Percentiles rank a stretch among this genome's conserved stretches.
Evolutionary conservation across 2,113 vertebrate species (phyloP).

Genomic region (Pelodiscus sinensis): DNA sequence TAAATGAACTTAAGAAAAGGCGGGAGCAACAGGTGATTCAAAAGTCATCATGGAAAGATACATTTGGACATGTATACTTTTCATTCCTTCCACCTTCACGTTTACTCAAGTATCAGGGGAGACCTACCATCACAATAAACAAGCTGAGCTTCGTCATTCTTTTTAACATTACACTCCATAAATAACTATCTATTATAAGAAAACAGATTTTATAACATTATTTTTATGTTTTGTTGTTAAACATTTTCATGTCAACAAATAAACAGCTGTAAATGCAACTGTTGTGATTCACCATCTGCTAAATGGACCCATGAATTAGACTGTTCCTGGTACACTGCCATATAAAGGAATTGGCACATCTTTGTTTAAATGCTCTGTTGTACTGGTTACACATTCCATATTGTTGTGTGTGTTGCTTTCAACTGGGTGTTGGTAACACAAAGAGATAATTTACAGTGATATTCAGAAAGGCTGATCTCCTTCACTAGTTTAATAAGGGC

Average conservation of each 20-base stretch:
- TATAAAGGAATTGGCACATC: background rate
- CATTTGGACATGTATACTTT: rapidly evolving
- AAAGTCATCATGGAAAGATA: background rate
- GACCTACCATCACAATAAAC: background rate
- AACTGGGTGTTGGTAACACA: background rate
- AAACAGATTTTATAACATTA: background rate
- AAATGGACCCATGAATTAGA: background rate
- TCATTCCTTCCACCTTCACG: background rate
- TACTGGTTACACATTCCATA: background rate
- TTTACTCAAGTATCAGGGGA: background rate
- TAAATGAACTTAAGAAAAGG: background rate
- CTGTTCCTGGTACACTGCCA: background rate
- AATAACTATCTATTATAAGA: background rate
- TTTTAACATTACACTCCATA: background rate
- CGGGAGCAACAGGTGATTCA: background rate
- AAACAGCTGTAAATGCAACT: background rate
- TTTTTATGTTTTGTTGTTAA: background rate
- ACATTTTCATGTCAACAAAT: background rate
- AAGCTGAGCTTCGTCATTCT: background rate
- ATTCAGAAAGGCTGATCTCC: background rate
- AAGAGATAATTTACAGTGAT: background rate
- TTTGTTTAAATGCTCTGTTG: background rate
- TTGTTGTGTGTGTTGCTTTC: background rate
- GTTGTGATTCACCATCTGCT: background rate
- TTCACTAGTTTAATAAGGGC: no score